phyloP scores from a whole-genome alignment of 64 coral and sea anemone species.

The Cladopsammia gracilis region DNA sequence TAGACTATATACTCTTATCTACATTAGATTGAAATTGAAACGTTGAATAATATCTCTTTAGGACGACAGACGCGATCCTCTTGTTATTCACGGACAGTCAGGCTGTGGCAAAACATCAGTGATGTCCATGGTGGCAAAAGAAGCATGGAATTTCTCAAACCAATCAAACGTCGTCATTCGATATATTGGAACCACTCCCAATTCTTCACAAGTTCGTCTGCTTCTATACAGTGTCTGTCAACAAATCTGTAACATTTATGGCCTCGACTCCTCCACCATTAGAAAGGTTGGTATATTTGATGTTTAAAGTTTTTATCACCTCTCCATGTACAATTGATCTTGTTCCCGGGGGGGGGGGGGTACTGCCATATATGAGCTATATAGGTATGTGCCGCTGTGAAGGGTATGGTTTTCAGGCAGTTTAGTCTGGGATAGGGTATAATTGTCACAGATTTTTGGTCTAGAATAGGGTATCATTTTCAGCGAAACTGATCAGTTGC shows the following conservation, averaged over 20 bases:
- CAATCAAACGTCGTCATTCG: constrained; percentile 57
- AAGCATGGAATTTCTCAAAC: constrained; percentile 48
- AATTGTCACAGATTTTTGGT: too few relatives aligned
- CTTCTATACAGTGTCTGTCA: constrained; percentile 79
- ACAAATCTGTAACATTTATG: constrained; percentile 79
- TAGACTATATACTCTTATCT: not conserved
- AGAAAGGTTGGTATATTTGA: constrained; percentile 66
- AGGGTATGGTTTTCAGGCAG: too few relatives aligned
- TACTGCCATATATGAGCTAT: too few relatives aligned
- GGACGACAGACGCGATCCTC: constrained; percentile 23
- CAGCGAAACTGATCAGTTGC: too few relatives aligned
- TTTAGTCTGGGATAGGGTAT: too few relatives aligned
- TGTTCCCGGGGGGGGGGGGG: too few relatives aligned
- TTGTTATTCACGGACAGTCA: constrained; percentile 79
- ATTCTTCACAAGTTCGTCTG: constrained; percentile 76
- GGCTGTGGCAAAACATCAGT: constrained; percentile 89
- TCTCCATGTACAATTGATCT: too few relatives aligned
- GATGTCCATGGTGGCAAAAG: constrained; percentile 80
- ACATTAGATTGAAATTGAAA: not conserved
- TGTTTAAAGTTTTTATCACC: not conserved
- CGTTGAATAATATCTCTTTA: not conserved
- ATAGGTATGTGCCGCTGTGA: too few relatives aligned
- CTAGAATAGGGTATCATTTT: too few relatives aligned
- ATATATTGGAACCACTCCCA: constrained; percentile 84
- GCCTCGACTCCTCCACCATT: constrained; percentile 37